Conservation (phyloP, 2,888 invertebrate genomes). For the Rotaria magnacalcarata region DNA sequence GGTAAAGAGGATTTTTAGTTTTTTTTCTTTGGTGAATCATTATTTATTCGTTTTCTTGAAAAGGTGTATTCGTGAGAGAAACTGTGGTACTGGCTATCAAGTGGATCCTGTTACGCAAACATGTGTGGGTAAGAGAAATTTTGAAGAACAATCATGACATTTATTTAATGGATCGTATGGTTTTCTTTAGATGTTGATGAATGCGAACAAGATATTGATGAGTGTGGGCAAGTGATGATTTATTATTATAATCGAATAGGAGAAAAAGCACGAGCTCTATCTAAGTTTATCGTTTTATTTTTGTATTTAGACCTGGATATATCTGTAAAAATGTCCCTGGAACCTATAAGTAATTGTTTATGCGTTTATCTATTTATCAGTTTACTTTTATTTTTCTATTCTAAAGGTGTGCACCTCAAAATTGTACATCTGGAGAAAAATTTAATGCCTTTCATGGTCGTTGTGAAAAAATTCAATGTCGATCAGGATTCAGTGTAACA, state of each 20-base stretch:
- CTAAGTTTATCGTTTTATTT: background rate
- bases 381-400: background rate
- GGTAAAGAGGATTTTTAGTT: background rate
- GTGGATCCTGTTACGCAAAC: slow-evolving; percentile 39
- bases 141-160: background rate
- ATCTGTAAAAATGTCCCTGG: slow-evolving; percentile 44
- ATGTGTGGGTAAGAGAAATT: slow-evolving; percentile 37
- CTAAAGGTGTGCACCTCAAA: slow-evolving; percentile 41
- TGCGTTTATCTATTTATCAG: background rate
- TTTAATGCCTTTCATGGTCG: slow-evolving; percentile 42
- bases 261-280: background rate
- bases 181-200: slow-evolving; percentile 28
- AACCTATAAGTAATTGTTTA: slow-evolving; percentile 41
- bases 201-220: slow-evolving; percentile 40
- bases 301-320: slow-evolving; percentile 39
- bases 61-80: slow-evolving; percentile 46
- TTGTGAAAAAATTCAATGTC: slow-evolving; percentile 45
- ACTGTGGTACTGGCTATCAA: slow-evolving; percentile 46
- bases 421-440: slow-evolving; percentile 36
- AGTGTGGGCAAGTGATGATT: slow-evolving; percentile 28
- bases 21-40: background rate
- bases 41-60: background rate
- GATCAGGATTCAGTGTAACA: slow-evolving; percentile 36
- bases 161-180: background rate
- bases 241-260: background rate